These are phyloP conservation scores for Diglossa cyanea DNA, from an alignment of 2,797 vertebrate species.

Conservation along the genomic window DNA sequence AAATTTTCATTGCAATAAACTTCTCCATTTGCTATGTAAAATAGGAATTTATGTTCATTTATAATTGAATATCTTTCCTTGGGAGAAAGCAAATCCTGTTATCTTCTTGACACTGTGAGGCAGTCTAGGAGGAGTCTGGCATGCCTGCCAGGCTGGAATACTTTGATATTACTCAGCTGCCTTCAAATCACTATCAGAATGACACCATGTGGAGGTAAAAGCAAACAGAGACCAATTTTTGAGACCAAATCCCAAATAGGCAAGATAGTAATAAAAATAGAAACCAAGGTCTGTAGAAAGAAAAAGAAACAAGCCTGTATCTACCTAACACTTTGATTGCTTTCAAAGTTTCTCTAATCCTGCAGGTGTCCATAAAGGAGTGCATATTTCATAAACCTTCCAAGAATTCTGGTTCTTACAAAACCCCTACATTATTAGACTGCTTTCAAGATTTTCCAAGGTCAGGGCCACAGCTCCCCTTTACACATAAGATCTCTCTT, in stretches of 20 bases:
- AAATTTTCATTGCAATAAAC: background rate
- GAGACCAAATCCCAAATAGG: background rate
- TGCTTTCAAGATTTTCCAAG: background rate
- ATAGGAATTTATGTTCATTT: background rate
- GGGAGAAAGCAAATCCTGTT: background rate
- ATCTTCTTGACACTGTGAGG: background rate
- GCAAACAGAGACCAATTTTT: background rate
- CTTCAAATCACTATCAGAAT: background rate
- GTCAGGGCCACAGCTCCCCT: background rate
- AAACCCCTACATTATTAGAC: background rate
- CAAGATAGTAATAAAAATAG: background rate
- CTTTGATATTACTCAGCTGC: background rate
- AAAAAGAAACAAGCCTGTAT: background rate
- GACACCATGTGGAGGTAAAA: background rate
- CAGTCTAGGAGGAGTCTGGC: background rate
- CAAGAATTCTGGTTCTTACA: background rate
- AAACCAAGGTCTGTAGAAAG: background rate
- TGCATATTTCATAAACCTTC: background rate
- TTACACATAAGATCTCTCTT: background rate
- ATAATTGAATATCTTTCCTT: background rate
- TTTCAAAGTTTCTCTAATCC: background rate
- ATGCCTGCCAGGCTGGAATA: background rate
- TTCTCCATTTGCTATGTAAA: background rate
- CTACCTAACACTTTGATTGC: background rate
- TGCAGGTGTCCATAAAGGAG: background rate